Evolutionary conservation across 1,140 invertebrate species (phyloP), one percentile per base, ranked within the genome.

Genomic region (Plectrocnemia conspersa): DNA sequence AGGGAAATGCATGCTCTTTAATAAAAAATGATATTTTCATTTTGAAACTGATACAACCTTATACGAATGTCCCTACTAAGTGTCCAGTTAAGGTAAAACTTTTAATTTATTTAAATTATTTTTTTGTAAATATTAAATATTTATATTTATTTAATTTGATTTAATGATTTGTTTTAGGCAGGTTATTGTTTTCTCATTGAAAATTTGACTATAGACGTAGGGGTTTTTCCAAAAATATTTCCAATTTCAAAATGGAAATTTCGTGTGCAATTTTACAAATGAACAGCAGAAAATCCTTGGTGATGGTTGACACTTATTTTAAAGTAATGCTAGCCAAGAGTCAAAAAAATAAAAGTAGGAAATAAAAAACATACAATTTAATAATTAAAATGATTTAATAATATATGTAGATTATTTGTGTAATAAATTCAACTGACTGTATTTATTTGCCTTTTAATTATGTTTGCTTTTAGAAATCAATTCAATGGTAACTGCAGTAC

Each of bases 171-270:
- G n/a, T 9, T 38, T 9, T 38, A 13, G 35, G 15, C 21, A 49
- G 46, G 13, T 35, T 2, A 35, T 33, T n/a, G 7, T 23, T 38
- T 50, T 50, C 18, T 13, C 2, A 50, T 50, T 35, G 38, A 36
- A 15, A 19, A 50, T 38, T 24, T 50, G 9, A 50, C 40, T 15
- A 50, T 50, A 35, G 47, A 50, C 24, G 47, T 35, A 3, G 38
- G 38, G 38, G 36, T 13, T 24, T 23, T 50, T 13, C 47, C 47
- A 24, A 32, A 32, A 38, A 38, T 38, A 13, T 24, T 50, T 10
- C 47, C 47, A 18, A 38, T 50, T 24, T 50, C 47, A 10, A 50
- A 50, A 50, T 50, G 47, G 47, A 38, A 32, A 2, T 3, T 50
- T 33, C 22, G 36, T 25, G 9, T 50, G 4, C 27, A 35, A 15